Percentiles rank a stretch among this genome's conserved stretches.
Conservation (phyloP, 2,888 invertebrate genomes). For the Drosophila multiciliata region DNA sequence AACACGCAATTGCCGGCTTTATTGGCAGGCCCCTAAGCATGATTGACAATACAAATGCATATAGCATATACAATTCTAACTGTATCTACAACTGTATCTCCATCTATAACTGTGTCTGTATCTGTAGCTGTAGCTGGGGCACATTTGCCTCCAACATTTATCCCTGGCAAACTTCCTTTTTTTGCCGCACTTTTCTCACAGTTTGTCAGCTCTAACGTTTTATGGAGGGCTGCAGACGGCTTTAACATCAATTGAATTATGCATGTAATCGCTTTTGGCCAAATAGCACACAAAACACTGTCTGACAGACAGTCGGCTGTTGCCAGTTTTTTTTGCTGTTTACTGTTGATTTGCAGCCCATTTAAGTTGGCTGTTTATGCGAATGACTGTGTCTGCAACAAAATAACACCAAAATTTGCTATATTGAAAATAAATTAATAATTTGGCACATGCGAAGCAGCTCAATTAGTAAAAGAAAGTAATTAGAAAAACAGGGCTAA, state of each 20-base stretch:
- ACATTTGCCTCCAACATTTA: conserved; percentile 47
- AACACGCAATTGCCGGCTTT: conserved; percentile 36
- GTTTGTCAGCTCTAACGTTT: neutral
- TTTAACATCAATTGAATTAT: conserved; percentile 76
- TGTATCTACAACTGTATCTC: conserved; percentile 14
- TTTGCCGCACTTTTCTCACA: neutral
- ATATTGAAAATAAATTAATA: conserved; percentile 64
- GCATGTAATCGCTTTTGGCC: conserved; percentile 71
- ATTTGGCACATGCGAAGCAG: conserved; percentile 15
- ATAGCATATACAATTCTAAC: conserved; percentile 18
- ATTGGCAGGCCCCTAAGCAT: conserved; percentile 56
- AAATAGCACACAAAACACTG: conserved; percentile 28
- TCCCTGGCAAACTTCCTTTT: conserved; percentile 19
- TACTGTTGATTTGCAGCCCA: conserved; percentile 16
- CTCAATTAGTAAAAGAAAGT: conserved; percentile 62
- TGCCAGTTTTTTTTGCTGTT: too few species aligned
- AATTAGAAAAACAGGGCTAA: conserved; percentile 63
- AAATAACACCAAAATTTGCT: conserved; percentile 29
- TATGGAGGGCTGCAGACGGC: conserved; percentile 25
- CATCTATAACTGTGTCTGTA: conserved; percentile 8
- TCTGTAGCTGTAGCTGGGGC: conserved; percentile 13
- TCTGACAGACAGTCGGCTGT: neutral
- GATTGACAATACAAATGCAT: conserved; percentile 66
- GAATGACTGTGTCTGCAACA: conserved; percentile 20
- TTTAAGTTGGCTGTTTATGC: conserved; percentile 27